phyloP scores from a whole-genome alignment of 2,888 invertebrate genomes.

The Resseliella maxima region DNA sequence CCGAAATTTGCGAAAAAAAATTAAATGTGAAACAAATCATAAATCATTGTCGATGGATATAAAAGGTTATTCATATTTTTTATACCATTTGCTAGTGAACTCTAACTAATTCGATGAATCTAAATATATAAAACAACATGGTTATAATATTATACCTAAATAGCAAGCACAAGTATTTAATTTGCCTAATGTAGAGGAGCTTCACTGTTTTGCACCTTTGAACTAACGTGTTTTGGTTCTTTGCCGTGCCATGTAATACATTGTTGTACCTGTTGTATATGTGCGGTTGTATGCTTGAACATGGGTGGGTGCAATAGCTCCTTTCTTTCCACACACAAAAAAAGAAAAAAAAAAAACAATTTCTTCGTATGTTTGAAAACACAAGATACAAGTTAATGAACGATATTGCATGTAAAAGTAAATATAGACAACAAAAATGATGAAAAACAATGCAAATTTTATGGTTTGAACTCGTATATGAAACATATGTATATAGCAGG shows the following conservation, averaged over 20 bases:
- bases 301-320: not conserved
- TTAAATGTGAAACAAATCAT: conserved; percentile 1
- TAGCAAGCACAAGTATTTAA: conserved; percentile 23
- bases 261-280: not conserved
- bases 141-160: not conserved
- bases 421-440: not conserved
- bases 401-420: not conserved
- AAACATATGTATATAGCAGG: not conserved
- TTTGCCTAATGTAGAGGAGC: not conserved
- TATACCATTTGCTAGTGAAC: not conserved
- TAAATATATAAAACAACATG: not conserved
- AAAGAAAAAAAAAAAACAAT: not conserved
- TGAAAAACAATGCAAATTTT: not conserved
- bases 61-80: not conserved
- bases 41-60: not conserved
- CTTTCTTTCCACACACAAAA: not conserved
- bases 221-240: not conserved
- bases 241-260: not conserved
- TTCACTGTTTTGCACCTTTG: not conserved
- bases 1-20: not conserved
- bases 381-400: not conserved
- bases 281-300: not conserved
- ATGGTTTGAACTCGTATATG: not conserved
- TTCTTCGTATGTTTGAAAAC: no score
- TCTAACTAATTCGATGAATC: not conserved